Conservation (phyloP, 2,888 invertebrate genomes). For the Phorcus lineatus region DNA sequence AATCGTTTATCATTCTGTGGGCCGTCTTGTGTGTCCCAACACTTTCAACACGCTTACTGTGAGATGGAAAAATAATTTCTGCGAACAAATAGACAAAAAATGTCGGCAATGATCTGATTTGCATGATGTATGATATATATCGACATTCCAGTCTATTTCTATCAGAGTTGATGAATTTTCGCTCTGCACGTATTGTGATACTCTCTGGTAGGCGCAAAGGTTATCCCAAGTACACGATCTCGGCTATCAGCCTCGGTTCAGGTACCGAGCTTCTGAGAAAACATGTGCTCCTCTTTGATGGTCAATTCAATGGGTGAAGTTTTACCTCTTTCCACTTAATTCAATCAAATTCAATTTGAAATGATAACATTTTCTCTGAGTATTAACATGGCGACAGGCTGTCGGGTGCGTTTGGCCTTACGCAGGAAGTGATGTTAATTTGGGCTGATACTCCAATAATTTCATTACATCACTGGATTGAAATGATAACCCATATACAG, state of each 20-base stretch:
- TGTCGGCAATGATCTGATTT: slow-evolving; percentile 7
- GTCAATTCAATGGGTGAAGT: slow-evolving; percentile 9
- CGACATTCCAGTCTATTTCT: slow-evolving; percentile 10
- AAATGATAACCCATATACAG: slow-evolving; percentile 26
- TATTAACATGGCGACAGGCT: neutral
- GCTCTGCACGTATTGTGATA: neutral
- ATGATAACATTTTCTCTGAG: slow-evolving; percentile 24
- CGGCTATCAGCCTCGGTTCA: neutral
- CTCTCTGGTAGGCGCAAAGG: neutral
- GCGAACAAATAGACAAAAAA: neutral
- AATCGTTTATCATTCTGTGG: slow-evolving; percentile 13
- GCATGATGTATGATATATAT: slow-evolving; percentile 22
- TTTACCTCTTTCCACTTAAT: slow-evolving; percentile 12
- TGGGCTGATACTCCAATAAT: slow-evolving; percentile 25
- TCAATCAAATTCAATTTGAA: slow-evolving; percentile 27
- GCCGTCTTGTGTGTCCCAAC: slow-evolving; percentile 5
- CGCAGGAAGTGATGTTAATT: neutral
- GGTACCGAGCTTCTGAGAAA: neutral
- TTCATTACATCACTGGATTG: slow-evolving; percentile 22
- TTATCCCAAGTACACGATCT: neutral
- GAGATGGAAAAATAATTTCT: slow-evolving; percentile 21
- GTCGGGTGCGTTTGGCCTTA: neutral
- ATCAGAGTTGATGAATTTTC: slow-evolving; percentile 18
- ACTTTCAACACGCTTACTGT: neutral
- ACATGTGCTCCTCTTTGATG: slow-evolving; percentile 19